Evolutionary conservation across 2,113 vertebrate species (phyloP).

Genomic region (Phyllostomus discolor): DNA sequence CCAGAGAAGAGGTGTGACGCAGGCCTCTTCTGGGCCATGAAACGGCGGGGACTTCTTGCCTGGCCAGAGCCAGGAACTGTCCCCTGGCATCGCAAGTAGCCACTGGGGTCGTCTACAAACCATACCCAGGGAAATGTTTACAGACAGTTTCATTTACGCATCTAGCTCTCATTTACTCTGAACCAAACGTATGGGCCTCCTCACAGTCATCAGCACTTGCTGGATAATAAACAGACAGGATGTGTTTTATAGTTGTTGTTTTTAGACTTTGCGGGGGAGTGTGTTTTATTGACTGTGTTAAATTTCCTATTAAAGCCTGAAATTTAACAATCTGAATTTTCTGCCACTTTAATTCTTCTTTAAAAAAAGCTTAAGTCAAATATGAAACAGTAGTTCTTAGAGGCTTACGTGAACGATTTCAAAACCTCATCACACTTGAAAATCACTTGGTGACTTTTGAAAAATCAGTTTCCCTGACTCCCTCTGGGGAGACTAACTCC

Average conservation of each 20-base stretch:
- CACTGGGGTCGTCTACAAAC: not conserved
- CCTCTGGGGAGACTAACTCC: not conserved
- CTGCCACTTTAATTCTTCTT: not conserved
- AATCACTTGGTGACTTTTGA: not conserved
- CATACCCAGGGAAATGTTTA: not conserved
- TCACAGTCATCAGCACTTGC: not conserved
- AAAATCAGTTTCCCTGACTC: not conserved
- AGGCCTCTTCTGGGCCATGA: not conserved
- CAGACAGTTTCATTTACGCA: not conserved
- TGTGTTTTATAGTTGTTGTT: not conserved
- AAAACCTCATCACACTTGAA: not conserved
- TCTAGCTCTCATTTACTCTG: not conserved
- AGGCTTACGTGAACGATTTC: not conserved
- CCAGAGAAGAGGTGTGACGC: not conserved
- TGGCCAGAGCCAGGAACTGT: not conserved
- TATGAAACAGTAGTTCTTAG: not conserved
- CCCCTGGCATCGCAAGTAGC: not conserved
- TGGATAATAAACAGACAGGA: not conserved
- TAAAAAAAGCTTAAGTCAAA: not conserved
- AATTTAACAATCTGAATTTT: not conserved
- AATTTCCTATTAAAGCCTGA: not conserved
- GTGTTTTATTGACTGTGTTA: conserved; percentile 34
- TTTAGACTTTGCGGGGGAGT: not conserved
- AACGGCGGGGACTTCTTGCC: not conserved
- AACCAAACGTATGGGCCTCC: not conserved